Evolutionary conservation across 2,888 invertebrate genomes (phyloP).

Genomic region (Muschampia plurimacula): DNA sequence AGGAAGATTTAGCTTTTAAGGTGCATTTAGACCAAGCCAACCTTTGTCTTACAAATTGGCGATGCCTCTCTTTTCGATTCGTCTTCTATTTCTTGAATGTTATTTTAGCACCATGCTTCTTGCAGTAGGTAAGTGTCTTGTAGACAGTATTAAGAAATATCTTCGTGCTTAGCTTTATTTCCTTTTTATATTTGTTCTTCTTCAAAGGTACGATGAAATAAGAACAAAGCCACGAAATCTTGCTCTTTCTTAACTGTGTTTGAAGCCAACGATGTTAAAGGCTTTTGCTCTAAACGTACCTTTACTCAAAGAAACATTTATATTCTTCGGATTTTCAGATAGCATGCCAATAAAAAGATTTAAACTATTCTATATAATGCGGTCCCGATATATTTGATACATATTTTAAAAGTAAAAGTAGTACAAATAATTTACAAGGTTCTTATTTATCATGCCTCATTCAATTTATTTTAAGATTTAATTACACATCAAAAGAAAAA

Average conservation of each 20-base stretch:
- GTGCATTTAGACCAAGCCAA: constrained; percentile 10
- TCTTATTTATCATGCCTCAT: neutral
- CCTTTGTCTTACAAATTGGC: neutral
- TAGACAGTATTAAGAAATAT: neutral
- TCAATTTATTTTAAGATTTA: neutral
- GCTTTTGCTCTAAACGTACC: constrained; percentile 5
- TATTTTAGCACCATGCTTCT: neutral
- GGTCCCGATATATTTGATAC: neutral
- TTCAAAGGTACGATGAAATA: neutral
- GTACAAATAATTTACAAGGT: neutral
- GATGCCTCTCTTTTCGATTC: neutral
- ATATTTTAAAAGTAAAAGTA: neutral
- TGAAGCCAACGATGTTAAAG: neutral
- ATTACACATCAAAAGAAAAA: neutral
- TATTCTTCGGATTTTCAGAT: too few relatives aligned
- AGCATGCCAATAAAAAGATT: neutral
- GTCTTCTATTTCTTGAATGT: neutral
- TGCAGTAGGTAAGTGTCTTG: neutral
- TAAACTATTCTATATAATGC: neutral
- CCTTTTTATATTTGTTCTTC: neutral
- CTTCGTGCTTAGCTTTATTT: neutral
- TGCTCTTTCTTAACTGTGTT: neutral
- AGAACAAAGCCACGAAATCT: neutral
- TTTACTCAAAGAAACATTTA: neutral
- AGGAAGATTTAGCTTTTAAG: constrained; percentile 8